Percentiles rank a stretch among this genome's conserved stretches.
Evolutionary conservation across 1,140 invertebrate genomes (phyloP).

Genomic region (Drosophila quadrilineata): DNA sequence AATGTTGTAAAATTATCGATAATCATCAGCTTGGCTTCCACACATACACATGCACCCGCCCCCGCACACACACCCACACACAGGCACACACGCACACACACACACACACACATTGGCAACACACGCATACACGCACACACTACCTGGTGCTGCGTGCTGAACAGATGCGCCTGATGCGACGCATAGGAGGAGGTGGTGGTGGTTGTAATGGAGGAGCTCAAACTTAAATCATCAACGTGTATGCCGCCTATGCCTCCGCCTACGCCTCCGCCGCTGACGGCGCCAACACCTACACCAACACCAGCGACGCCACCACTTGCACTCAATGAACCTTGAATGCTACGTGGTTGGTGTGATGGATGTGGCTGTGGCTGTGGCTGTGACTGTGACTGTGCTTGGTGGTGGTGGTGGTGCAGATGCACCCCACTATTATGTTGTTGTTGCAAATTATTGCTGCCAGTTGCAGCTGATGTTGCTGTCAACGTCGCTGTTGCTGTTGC

Average conservation of each 20-base stretch:
- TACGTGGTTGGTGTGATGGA: constrained; percentile 41
- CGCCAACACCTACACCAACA: constrained; percentile 8
- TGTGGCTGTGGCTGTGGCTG: constrained; percentile 30
- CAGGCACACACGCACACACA: constrained; percentile 57
- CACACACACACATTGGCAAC: constrained; percentile 37
- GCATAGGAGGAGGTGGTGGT: constrained; percentile 66
- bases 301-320: constrained; percentile 5
- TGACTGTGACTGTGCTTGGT: constrained; percentile 9
- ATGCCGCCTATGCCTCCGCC: constrained; percentile 33
- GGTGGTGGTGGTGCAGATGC: constrained; percentile 24
- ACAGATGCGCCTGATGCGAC: constrained; percentile 67
- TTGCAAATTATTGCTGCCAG: constrained; percentile 39
- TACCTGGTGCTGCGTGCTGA: constrained; percentile 76
- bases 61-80: constrained; percentile 31
- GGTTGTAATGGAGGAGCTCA: too few relatives aligned
- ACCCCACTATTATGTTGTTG: constrained; percentile 28
- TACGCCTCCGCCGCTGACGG: constrained; percentile 17
- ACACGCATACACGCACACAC: constrained; percentile 57
- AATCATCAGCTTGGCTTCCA: constrained; percentile 12
- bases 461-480: constrained; percentile 55
- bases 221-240: constrained; percentile 60
- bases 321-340: constrained; percentile 63
- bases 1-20: constrained; percentile 29
- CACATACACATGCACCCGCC: constrained; percentile 45
- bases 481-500: constrained; percentile 39